Base-by-base conservation (phyloP, 1,140 invertebrate species). In the Zaprionus ghesquierei region DNA sequence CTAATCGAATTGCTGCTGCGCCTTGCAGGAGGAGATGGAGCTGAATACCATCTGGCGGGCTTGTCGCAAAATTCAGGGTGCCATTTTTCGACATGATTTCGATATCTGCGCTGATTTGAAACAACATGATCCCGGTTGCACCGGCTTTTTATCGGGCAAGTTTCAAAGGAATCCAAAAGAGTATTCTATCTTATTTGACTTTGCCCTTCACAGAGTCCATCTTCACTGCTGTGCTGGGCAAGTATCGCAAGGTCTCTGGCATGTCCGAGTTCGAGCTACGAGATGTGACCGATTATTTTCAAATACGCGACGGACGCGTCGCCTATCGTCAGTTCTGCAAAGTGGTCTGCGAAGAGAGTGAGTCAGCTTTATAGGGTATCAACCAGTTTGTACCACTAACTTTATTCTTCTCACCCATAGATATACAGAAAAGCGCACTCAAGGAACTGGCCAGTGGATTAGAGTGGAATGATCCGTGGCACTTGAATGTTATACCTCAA, bases 51-150 rank as follows among this genome's bases (percentile, higher is more conserved):
- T 96, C 46, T 96, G 95, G 95, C 93, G 94, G 77, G 95, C 94
- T 31, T 95, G 95, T 92, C 95, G 96, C 91, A 96, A 96, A 93
- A 95, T 96, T 78, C 93, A 95, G 62, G 94, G 94, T 5, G 94
- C 95, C 2, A 93, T 94, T 44, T 95, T 95, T 86, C 94, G 95
- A 59, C 93, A 95, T 56, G 94, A 94, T 13, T 93, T 95, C 51
- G 94, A 95, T 91, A 92, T 96, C 59, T 95, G 94, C 93, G 93
- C 95, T 69, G 95, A 95, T 92, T 95, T 95, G 86, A 93, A 92
- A 27, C 93, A 94, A 10, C 91, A 95, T 25, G 95, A 96, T 92
- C 94, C 94, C 0, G 92, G 94, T 38, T 93, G 93, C 49, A 95
- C 94, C 81, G 94, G 93, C 44, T 93, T 95, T 33, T 94, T 96